Evolutionary conservation across 2,113 vertebrate genomes (phyloP).

Genomic region (Perognathus longimembris): DNA sequence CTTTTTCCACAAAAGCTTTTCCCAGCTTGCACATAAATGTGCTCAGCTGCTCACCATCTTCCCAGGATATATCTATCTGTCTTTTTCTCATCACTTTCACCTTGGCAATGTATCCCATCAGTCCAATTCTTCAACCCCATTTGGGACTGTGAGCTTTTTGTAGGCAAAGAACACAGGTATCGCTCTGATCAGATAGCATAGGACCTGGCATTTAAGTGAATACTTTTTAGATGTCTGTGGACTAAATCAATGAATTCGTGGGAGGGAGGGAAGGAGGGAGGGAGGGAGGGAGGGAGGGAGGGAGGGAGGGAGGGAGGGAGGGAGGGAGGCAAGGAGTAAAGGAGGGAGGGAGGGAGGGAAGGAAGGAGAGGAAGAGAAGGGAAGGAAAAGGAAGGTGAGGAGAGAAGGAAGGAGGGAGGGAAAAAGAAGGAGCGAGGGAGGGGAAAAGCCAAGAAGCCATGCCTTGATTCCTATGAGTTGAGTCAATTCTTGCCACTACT

Average conservation of each 20-base stretch:
- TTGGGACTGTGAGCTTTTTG: neutral
- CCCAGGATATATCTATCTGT: neutral
- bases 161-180: neutral
- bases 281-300: too few relatives aligned
- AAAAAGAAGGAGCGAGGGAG: neutral
- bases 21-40: neutral
- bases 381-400: too few relatives aligned
- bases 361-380: neutral
- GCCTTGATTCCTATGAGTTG: neutral
- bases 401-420: too few relatives aligned
- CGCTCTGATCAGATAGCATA: neutral
- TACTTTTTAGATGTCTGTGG: neutral
- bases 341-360: too few relatives aligned
- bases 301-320: too few relatives aligned
- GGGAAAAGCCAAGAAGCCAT: neutral
- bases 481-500: conserved; percentile 1
- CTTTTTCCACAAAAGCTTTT: neutral
- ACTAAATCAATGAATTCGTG: neutral
- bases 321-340: too few relatives aligned
- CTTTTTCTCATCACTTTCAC: neutral
- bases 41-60: neutral
- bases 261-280: too few relatives aligned
- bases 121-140: neutral
- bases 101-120: neutral
- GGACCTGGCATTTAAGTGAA: neutral